A percentile compares a stretch with the other conserved stretches of the same genome.
Evolutionary conservation across 1,140 invertebrate species (phyloP).

Genomic region (Subanguina moxae): DNA sequence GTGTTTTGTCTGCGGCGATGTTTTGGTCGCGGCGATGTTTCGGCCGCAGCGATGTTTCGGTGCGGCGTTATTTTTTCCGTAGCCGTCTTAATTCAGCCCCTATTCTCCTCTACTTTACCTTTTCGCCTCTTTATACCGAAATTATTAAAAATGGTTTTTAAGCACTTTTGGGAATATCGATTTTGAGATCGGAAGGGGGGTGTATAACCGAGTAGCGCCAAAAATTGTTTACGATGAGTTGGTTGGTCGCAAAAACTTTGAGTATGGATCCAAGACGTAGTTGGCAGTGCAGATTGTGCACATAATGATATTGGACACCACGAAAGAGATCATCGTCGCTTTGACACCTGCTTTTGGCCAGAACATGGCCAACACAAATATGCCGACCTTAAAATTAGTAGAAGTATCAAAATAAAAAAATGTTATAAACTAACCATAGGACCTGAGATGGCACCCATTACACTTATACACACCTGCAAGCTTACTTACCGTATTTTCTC

Average conservation of each 20-base stretch:
- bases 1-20: too few relatives aligned
- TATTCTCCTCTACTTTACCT: too few relatives aligned
- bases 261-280: not conserved
- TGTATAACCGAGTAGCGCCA: too few relatives aligned
- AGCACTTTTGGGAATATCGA: too few relatives aligned
- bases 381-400: not conserved
- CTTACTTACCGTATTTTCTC: too few relatives aligned
- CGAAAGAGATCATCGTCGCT: conserved; percentile 3
- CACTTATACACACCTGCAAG: not conserved
- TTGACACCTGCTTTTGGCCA: conserved; percentile 1
- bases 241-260: not conserved
- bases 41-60: too few relatives aligned
- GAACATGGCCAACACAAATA: conserved; percentile 4
- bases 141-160: too few relatives aligned
- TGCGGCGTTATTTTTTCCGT: too few relatives aligned
- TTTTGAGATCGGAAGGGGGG: too few relatives aligned
- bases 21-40: too few relatives aligned
- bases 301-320: not conserved
- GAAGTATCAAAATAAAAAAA: not conserved
- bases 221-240: not conserved
- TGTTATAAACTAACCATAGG: not conserved
- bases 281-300: not conserved
- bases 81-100: too few relatives aligned
- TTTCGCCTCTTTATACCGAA: too few relatives aligned
- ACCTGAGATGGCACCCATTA: not conserved